A percentile compares a stretch with the other conserved stretches of the same genome.
phyloP scores from a whole-genome alignment of 1,140 invertebrate species.

The Chironomus striatipennis region DNA sequence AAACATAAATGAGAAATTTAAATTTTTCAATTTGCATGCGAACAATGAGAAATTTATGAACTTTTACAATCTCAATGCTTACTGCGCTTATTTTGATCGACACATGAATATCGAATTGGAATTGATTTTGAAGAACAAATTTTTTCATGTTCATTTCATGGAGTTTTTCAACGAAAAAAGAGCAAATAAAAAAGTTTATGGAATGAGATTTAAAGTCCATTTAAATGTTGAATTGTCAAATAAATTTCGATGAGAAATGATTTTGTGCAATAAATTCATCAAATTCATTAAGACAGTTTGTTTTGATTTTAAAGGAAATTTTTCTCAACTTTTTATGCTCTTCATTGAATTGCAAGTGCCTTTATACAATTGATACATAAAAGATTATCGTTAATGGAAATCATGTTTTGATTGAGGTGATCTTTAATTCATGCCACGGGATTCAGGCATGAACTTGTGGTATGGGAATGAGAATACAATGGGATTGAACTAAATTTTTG shows the following conservation, averaged over 20 bases:
- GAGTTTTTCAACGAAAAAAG: background rate
- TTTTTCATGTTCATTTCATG: background rate
- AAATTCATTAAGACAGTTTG: background rate
- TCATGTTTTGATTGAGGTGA: background rate
- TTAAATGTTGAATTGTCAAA: conserved; percentile 21
- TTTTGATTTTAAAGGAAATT: background rate
- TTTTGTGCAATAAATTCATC: conserved; percentile 19
- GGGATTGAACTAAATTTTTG: no score
- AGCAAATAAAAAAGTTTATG: background rate
- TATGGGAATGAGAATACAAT: no score
- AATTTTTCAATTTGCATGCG: background rate
- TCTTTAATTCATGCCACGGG: no score
- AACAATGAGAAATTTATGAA: background rate
- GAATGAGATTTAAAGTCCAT: conserved; percentile 16
- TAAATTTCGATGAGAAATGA: conserved; percentile 4
- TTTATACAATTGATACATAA: background rate
- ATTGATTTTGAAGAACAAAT: background rate
- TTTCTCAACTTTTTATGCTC: no score
- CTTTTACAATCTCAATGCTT: conserved; percentile 1
- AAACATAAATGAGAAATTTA: no score
- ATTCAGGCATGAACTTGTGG: no score
- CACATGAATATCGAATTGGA: background rate
- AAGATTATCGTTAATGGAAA: background rate
- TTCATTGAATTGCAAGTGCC: no score
- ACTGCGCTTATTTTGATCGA: background rate